Conservation (phyloP, 2,888 invertebrate species). For the Folsomia candida region DNA sequence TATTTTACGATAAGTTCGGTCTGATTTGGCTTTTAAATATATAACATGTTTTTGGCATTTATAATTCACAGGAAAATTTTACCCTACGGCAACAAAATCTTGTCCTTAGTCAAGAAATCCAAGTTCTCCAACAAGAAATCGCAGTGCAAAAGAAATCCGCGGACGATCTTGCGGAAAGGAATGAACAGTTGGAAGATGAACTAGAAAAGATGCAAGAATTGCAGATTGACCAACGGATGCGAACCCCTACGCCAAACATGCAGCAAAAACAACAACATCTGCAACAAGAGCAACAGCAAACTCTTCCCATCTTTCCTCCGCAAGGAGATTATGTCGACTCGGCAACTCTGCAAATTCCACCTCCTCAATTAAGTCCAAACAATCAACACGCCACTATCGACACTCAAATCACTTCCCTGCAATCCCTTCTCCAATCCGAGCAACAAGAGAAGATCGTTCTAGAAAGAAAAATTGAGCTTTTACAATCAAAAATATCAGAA, state of each 20-base stretch:
- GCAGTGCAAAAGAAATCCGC: conserved; percentile 5
- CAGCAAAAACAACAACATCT: background rate
- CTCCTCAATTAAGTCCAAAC: background rate
- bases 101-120: conserved; percentile 29
- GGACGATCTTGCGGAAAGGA: conserved; percentile 2
- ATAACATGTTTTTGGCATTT: too few species aligned
- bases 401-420: conserved; percentile 2
- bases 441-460: conserved; percentile 47
- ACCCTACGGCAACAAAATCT: conserved; percentile 26
- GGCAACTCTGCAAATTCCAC: background rate
- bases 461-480: conserved; percentile 45
- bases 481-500: conserved; percentile 47
- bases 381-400: background rate
- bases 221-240: conserved; percentile 3
- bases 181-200: conserved; percentile 19
- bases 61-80: background rate
- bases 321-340: too few species aligned
- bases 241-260: too few species aligned
- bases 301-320: background rate
- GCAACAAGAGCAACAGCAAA: background rate
- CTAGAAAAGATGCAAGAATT: conserved; percentile 24
- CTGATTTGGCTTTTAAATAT: too few species aligned
- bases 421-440: conserved; percentile 28
- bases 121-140: conserved; percentile 23
- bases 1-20: too few species aligned